Conservation (phyloP, 2,797 vertebrate genomes). For the Aselliscus stoliczkanus region DNA sequence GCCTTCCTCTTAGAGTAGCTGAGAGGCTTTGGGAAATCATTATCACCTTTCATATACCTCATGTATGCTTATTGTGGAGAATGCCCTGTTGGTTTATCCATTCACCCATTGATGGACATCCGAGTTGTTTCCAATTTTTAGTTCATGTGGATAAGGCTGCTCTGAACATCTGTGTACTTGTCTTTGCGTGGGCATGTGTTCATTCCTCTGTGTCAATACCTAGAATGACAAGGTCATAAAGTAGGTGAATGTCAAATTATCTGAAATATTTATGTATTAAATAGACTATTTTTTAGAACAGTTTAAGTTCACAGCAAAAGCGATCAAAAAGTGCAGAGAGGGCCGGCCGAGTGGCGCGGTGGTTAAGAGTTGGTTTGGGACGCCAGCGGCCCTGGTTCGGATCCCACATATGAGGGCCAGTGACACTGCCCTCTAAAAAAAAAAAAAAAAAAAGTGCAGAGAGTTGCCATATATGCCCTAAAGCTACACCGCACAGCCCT, state of each 20-base stretch:
- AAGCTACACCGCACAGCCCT: background rate
- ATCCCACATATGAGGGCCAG: no score
- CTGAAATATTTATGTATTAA: background rate
- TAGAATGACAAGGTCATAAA: background rate
- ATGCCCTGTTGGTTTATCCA: background rate
- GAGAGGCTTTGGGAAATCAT: background rate
- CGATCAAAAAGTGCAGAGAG: background rate
- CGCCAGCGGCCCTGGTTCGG: no score
- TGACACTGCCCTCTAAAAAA: no score
- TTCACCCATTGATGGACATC: background rate
- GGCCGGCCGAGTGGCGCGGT: no score
- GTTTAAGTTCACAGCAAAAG: background rate
- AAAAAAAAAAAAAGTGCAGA: background rate
- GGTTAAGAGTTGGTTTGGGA: no score
- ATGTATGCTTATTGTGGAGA: background rate
- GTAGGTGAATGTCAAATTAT: background rate
- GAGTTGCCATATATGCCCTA: background rate
- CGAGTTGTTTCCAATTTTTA: background rate
- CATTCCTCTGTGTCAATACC: background rate
- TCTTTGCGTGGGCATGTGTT: background rate
- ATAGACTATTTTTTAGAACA: background rate
- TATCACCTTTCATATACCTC: background rate
- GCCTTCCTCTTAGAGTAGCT: background rate
- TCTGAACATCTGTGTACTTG: background rate
- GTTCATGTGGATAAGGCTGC: background rate